Conservation (phyloP, 1,140 invertebrate species). For the Bombus polaris region DNA sequence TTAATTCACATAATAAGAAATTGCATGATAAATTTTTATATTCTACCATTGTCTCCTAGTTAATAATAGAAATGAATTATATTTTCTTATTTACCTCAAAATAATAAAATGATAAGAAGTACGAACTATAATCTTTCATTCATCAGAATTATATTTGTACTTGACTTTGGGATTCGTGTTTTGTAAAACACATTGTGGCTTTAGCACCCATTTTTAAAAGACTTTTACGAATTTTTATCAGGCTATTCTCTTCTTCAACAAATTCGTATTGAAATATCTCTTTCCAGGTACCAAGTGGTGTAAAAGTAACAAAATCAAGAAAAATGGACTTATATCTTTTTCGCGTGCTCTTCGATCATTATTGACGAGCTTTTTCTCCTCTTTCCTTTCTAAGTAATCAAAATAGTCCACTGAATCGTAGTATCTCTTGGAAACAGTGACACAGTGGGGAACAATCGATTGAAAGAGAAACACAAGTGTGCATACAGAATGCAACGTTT, state of each 20-base stretch:
- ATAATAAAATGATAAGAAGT: too few species aligned
- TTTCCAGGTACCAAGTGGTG: not conserved
- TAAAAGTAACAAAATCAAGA: not conserved
- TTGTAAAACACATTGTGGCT: too few species aligned
- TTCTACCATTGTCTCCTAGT: too few species aligned
- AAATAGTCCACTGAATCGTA: not conserved
- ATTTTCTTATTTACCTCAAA: not conserved
- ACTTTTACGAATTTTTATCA: not conserved
- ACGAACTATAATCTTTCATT: too few species aligned
- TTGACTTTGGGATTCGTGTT: too few species aligned
- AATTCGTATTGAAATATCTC: too few species aligned
- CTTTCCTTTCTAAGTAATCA: not conserved
- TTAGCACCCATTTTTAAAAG: too few species aligned
- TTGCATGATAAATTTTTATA: not conserved
- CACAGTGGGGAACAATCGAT: not conserved
- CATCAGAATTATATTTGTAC: too few species aligned
- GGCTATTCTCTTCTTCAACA: too few species aligned
- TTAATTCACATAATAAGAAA: not conserved
- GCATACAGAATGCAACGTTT: not conserved
- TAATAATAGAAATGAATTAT: not conserved
- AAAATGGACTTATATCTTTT: not conserved
- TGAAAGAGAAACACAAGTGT: not conserved
- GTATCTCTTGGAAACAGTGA: slow-evolving; percentile 5
- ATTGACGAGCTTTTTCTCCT: not conserved
- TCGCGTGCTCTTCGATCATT: not conserved